phyloP scores from a whole-genome alignment of 64 coral and sea anemone genomes.

The Acropora yongei region DNA sequence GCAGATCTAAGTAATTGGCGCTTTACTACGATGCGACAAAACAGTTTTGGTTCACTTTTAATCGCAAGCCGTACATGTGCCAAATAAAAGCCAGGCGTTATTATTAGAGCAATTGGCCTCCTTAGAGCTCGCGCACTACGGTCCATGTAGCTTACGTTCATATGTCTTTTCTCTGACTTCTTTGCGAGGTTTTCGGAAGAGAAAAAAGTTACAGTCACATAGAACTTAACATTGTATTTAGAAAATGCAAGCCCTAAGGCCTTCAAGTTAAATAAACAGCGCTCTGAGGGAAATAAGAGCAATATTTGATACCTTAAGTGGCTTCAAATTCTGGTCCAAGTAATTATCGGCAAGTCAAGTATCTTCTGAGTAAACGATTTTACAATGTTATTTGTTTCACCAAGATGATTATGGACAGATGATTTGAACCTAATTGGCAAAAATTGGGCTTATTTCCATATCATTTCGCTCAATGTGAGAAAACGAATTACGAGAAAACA shows the following conservation, averaged over 20 bases:
- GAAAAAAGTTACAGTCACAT: background rate
- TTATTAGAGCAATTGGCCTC: background rate
- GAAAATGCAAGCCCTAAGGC: conserved; percentile 13
- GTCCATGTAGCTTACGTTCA: background rate
- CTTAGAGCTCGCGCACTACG: background rate
- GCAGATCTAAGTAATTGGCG: background rate
- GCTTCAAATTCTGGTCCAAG: background rate
- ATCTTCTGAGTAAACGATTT: conserved; percentile 17
- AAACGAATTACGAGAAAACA: background rate
- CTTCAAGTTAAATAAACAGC: conserved; percentile 16
- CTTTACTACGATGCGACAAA: background rate
- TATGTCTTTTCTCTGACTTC: conserved; percentile 4
- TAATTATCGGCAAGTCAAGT: conserved; percentile 15
- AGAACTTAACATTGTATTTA: conserved; percentile 11
- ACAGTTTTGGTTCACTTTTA: background rate
- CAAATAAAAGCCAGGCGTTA: too few species aligned
- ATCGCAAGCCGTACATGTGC: background rate
- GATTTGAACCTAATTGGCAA: conserved; percentile 5
- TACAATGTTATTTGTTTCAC: conserved; percentile 13
- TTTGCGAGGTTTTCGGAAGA: conserved; percentile 13
- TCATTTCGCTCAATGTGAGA: conserved; percentile 12
- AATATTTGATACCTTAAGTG: conserved; percentile 8
- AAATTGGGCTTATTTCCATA: conserved; percentile 7
- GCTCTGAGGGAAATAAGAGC: background rate
- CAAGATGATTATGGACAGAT: conserved; percentile 12